Evolutionary conservation across 2,113 vertebrate species (phyloP).

Genomic region (Podarcis cretensis): DNA sequence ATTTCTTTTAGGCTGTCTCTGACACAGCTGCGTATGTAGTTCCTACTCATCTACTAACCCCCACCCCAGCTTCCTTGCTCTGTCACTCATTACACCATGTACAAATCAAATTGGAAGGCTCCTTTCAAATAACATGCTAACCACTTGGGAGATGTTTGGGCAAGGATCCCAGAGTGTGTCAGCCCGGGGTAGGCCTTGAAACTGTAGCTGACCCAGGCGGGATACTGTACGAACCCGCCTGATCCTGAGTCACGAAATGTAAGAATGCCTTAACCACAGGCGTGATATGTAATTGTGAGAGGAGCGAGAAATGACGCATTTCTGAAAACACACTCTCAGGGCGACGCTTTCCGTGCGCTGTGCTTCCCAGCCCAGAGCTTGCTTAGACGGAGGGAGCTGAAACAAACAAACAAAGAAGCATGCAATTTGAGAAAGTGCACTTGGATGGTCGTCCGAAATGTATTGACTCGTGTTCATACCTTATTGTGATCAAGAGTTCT

Average conservation of each 20-base stretch:
- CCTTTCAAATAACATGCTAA: neutral
- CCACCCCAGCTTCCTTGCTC: neutral
- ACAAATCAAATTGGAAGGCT: neutral
- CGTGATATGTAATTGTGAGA: neutral
- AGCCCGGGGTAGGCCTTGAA: neutral
- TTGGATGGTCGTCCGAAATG: neutral
- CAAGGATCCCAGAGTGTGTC: neutral
- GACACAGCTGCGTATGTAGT: neutral
- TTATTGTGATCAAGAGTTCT: neutral
- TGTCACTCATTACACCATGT: accelerated
- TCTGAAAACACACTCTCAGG: neutral
- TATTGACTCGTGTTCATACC: neutral
- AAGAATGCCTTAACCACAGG: neutral
- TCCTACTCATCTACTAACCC: neutral
- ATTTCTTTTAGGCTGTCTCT: neutral
- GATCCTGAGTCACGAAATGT: neutral
- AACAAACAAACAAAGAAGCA: neutral
- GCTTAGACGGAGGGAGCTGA: neutral
- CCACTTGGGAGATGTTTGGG: neutral
- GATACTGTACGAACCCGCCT: neutral
- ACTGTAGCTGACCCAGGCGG: neutral
- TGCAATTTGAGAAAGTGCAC: too few species aligned
- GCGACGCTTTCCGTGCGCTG: neutral
- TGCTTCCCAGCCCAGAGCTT: neutral
- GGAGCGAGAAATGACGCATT: neutral